These are phyloP conservation scores for Drosophila kohkoa DNA, from an alignment of 1,140 invertebrate genomes.

Conservation along the genomic window DNA sequence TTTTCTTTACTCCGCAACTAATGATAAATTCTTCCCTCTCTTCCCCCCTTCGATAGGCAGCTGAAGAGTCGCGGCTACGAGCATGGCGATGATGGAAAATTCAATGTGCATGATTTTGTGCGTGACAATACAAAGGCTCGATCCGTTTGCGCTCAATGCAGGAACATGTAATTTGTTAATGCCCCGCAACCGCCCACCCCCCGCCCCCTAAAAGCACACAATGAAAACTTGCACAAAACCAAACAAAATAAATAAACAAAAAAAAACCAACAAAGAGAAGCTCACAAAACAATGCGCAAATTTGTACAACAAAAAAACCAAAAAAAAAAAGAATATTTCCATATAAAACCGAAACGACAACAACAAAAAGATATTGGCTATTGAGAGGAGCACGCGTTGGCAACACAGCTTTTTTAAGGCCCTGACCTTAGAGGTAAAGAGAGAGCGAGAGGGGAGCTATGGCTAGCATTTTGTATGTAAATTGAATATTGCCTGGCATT, in stretches of 20 bases:
- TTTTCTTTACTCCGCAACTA: conserved; percentile 5
- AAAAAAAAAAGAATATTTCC: conserved; percentile 29
- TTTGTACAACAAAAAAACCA: conserved; percentile 32
- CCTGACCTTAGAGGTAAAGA: conserved; percentile 17
- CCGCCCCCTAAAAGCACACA: conserved; percentile 36
- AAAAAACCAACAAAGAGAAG: conserved; percentile 26
- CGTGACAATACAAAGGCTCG: conserved; percentile 87
- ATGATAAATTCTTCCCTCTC: conserved; percentile 9
- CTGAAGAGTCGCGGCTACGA: conserved; percentile 87
- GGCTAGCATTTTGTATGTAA: conserved; percentile 73
- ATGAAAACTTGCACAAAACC: conserved; percentile 56
- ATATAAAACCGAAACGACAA: conserved; percentile 29
- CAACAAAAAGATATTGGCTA: conserved; percentile 54
- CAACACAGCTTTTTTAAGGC: conserved; percentile 44
- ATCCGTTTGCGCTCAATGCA: conserved; percentile 85
- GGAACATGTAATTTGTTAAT: conserved; percentile 72
- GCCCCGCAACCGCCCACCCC: conserved; percentile 12
- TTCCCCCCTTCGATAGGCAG: conserved; percentile 85
- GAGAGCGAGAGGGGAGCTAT: conserved; percentile 2
- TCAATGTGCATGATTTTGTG: conserved; percentile 90
- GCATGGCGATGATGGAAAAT: conserved; percentile 86
- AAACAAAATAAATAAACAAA: conserved; percentile 17
- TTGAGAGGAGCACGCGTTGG: conserved; percentile 30
- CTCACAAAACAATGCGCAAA: conserved; percentile 60
- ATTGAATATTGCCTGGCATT: conserved; percentile 40